Evolutionary conservation across 2,888 invertebrate species (phyloP).

Genomic region (Amphipoea lucens): DNA sequence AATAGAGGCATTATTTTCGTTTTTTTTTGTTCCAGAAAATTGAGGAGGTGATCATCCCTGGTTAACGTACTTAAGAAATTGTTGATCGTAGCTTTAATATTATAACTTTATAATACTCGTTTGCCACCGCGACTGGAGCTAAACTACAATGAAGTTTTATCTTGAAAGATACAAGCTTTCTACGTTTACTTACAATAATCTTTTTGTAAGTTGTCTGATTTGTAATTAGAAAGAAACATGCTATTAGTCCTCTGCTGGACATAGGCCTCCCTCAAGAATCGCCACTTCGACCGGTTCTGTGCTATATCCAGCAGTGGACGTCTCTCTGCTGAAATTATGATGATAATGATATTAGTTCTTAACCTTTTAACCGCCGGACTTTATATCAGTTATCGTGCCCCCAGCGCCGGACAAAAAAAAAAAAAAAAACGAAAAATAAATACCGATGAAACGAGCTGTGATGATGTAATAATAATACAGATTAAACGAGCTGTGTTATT

Average conservation of each 20-base stretch:
- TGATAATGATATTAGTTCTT: not conserved
- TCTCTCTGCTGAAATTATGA: no score
- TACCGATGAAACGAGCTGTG: no score
- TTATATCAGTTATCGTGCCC: no score
- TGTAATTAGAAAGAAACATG: not conserved
- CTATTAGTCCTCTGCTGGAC: not conserved
- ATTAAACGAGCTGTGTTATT: no score
- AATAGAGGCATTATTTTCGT: not conserved
- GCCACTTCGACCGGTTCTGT: not conserved
- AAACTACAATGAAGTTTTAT: not conserved
- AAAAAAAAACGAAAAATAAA: no score
- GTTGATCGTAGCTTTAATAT: slow-evolving; percentile 47
- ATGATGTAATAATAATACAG: no score
- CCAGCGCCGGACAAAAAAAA: no score
- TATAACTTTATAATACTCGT: slow-evolving; percentile 30
- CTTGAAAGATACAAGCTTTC: not conserved
- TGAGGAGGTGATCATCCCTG: slow-evolving; percentile 78
- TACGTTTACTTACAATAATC: slow-evolving; percentile 7
- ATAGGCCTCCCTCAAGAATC: no score
- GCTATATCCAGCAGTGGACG: not conserved
- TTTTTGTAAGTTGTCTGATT: slow-evolving; percentile 8
- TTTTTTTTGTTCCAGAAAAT: slow-evolving; percentile 78
- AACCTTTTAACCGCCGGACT: no score
- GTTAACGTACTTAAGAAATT: slow-evolving; percentile 13
- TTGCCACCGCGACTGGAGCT: slow-evolving; percentile 8